Percentiles rank a stretch among this genome's conserved stretches.
These are phyloP conservation scores for Pachyramphus minor DNA, from an alignment of 2,113 vertebrate genomes.

Conservation along the genomic window DNA sequence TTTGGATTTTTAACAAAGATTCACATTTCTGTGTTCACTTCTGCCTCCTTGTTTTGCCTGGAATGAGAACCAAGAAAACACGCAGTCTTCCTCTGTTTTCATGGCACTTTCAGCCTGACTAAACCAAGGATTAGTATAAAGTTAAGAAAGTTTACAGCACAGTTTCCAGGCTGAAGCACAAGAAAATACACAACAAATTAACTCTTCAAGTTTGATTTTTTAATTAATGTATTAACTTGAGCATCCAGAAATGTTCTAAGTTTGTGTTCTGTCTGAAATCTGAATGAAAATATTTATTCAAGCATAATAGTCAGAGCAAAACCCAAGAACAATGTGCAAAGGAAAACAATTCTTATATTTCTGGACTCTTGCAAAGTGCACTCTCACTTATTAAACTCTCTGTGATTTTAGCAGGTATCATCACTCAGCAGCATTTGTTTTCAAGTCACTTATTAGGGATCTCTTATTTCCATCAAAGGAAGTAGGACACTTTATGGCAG, in stretches of 20 bases:
- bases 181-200: not conserved
- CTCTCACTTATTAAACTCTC: not conserved
- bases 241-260: not conserved
- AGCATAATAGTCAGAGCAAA: not conserved
- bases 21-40: not conserved
- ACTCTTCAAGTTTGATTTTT: not conserved
- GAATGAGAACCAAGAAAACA: conserved; percentile 3
- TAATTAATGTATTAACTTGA: not conserved
- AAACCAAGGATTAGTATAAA: not conserved
- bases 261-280: not conserved
- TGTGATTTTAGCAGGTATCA: not conserved
- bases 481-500: not conserved
- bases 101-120: not conserved
- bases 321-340: not conserved
- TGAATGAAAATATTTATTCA: not conserved
- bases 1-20: not conserved
- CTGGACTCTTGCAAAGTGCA: not conserved
- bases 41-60: not conserved
- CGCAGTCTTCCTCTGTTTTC: not conserved
- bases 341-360: not conserved
- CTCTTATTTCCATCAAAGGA: not conserved
- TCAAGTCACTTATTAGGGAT: not conserved
- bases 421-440: not conserved
- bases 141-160: not conserved
- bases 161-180: not conserved